Evolutionary conservation across 2,888 invertebrate genomes (phyloP).

Genomic region (Heteropelma amictum): DNA sequence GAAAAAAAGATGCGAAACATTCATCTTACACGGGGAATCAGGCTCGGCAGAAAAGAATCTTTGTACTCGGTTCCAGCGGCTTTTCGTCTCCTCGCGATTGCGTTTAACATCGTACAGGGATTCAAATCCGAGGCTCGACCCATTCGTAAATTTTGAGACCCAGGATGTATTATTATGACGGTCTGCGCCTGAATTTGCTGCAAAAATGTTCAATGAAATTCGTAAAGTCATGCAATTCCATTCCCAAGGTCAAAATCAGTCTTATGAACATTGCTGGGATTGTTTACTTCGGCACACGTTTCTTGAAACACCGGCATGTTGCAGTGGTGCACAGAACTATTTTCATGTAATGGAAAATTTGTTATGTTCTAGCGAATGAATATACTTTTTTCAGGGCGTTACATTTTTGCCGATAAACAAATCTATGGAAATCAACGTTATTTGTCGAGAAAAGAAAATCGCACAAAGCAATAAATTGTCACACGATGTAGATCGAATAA

Average conservation of each 20-base stretch:
- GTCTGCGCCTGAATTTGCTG: conserved; percentile 88
- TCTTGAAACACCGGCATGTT: conserved; percentile 75
- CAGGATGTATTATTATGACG: conserved; percentile 96
- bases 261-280: not conserved
- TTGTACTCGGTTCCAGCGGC: conserved; percentile 80
- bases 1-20: not conserved
- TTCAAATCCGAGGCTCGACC: conserved; percentile 94
- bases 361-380: too few relatives aligned
- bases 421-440: too few relatives aligned
- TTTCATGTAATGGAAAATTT: too few relatives aligned
- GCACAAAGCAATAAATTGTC: too few relatives aligned
- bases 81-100: conserved; percentile 84
- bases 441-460: too few relatives aligned
- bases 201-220: conserved; percentile 7
- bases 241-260: not conserved
- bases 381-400: too few relatives aligned
- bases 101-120: conserved; percentile 91
- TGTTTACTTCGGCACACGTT: conserved; percentile 72
- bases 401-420: too few relatives aligned
- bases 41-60: conserved; percentile 84
- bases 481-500: too few relatives aligned
- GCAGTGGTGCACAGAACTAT: too few relatives aligned
- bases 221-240: not conserved
- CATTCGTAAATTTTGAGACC: conserved; percentile 92
- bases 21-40: conserved; percentile 77